Evolutionary conservation across 1,140 invertebrate species (phyloP).

Genomic region (Homarus americanus): DNA sequence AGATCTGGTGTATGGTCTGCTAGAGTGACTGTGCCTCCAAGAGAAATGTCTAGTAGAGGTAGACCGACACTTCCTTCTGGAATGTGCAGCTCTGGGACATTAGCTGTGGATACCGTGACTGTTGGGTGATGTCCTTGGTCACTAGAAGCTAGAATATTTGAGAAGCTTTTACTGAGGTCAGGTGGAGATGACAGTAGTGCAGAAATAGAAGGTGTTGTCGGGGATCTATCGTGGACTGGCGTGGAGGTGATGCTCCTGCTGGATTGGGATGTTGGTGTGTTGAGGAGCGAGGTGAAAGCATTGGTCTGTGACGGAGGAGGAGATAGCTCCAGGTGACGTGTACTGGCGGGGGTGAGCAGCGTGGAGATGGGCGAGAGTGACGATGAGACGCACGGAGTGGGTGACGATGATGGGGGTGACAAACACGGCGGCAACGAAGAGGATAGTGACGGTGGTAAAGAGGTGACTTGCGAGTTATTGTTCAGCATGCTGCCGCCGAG

Average conservation of each 20-base stretch:
- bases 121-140: not conserved
- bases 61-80: slow-evolving; percentile 50
- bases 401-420: not conserved
- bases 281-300: slow-evolving; percentile 48
- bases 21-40: slow-evolving; percentile 60
- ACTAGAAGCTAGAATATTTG: slow-evolving; percentile 23
- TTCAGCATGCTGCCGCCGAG: slow-evolving; percentile 13
- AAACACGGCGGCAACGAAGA: not conserved
- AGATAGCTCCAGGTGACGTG: slow-evolving; percentile 45
- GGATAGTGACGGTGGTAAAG: slow-evolving; percentile 10
- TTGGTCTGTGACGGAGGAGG: slow-evolving; percentile 59
- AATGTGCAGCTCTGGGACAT: slow-evolving; percentile 61
- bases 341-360: slow-evolving; percentile 38
- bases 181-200: slow-evolving; percentile 30
- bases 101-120: not conserved
- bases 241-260: slow-evolving; percentile 17
- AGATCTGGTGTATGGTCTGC: slow-evolving; percentile 45
- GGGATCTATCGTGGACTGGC: not conserved
- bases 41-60: slow-evolving; percentile 59
- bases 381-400: slow-evolving; percentile 1
- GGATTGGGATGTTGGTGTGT: slow-evolving; percentile 46
- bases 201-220: slow-evolving; percentile 20
- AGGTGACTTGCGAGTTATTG: slow-evolving; percentile 20
- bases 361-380: slow-evolving; percentile 31
- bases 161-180: slow-evolving; percentile 35